A percentile compares a stretch with the other conserved stretches of the same genome.
Evolutionary conservation across 2,888 invertebrate species (phyloP).

Genomic region (Tachina grossa): DNA sequence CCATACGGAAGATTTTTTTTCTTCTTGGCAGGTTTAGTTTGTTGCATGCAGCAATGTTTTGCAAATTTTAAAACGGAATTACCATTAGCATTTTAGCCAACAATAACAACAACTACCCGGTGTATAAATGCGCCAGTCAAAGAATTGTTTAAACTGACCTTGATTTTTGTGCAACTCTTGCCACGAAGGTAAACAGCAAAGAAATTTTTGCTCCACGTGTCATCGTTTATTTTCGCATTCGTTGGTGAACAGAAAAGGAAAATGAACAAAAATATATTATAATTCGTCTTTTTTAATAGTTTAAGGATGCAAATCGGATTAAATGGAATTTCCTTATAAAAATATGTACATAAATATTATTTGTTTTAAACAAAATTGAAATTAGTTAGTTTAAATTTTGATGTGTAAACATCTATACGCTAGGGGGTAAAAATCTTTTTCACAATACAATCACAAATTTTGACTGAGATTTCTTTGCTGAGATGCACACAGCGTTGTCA

Average conservation of each 20-base stretch:
- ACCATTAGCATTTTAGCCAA: background rate
- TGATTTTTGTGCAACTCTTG: slow-evolving; percentile 28
- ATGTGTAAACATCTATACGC: too few relatives aligned
- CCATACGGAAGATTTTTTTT: background rate
- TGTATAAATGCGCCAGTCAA: slow-evolving; percentile 1
- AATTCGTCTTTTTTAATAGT: slow-evolving; percentile 1
- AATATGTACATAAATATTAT: background rate
- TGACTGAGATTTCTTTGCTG: too few relatives aligned
- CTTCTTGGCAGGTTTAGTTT: slow-evolving; percentile 39
- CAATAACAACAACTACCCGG: background rate
- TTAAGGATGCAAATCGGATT: slow-evolving; percentile 3
- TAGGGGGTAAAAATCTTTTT: too few relatives aligned
- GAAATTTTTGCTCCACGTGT: slow-evolving; percentile 33
- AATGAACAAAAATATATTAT: slow-evolving; percentile 5
- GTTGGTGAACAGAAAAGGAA: background rate
- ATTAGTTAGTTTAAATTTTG: too few relatives aligned
- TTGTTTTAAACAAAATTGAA: too few relatives aligned
- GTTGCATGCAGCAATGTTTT: slow-evolving; percentile 36
- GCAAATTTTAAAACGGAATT: slow-evolving; percentile 1
- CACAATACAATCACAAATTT: too few relatives aligned
- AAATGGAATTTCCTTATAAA: background rate
- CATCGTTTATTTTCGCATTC: background rate
- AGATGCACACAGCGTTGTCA: too few relatives aligned
- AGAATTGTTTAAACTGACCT: slow-evolving; percentile 51
- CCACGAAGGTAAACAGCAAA: slow-evolving; percentile 7